Evolutionary conservation across 2,113 vertebrate species (phyloP).

Genomic region (Cyanocitta stelleri): DNA sequence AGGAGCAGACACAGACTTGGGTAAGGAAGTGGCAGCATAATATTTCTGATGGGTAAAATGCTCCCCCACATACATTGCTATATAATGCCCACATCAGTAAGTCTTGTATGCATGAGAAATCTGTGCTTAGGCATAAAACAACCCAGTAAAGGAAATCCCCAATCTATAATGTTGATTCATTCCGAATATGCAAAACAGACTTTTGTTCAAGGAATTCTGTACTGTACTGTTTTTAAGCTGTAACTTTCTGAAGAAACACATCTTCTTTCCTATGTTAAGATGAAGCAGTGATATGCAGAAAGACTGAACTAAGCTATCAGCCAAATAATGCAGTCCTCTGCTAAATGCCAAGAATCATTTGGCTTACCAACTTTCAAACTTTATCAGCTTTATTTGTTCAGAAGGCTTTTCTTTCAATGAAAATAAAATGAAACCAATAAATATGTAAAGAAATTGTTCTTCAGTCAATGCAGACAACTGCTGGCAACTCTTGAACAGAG

Average conservation of each 20-base stretch:
- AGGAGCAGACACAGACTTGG: not conserved
- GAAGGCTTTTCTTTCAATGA: not conserved
- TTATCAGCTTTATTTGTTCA: not conserved
- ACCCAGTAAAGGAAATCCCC: not conserved
- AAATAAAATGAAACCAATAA: not conserved
- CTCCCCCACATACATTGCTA: not conserved
- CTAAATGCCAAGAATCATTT: not conserved
- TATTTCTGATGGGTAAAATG: not conserved
- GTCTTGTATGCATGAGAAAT: not conserved
- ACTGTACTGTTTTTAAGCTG: not conserved
- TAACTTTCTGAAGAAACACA: not conserved
- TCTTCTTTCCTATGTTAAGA: not conserved
- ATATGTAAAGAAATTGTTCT: not conserved
- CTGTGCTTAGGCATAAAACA: not conserved
- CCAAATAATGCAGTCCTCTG: not conserved
- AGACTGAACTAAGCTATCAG: not conserved
- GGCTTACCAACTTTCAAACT: not conserved
- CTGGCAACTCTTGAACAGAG: not conserved
- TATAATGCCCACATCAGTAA: fast-evolving
- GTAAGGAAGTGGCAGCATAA: not conserved
- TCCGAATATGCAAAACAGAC: not conserved
- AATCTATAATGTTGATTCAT: not conserved
- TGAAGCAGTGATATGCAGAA: not conserved
- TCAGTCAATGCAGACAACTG: not conserved
- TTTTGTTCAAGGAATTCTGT: not conserved